Conservation (phyloP, 2,797 vertebrate genomes). For the Ceryle rudis region DNA sequence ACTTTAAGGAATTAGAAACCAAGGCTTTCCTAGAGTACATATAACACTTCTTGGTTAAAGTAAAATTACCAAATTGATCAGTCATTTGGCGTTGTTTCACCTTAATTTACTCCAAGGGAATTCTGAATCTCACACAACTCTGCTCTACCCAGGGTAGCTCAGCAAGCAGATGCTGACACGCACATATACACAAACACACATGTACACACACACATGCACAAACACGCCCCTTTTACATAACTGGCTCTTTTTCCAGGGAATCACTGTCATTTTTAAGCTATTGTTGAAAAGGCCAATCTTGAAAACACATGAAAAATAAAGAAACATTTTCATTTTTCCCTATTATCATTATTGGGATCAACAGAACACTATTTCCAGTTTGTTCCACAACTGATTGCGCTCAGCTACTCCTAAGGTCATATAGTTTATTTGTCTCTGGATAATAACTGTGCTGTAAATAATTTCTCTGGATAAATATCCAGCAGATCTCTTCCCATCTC, state of each 20-base stretch:
- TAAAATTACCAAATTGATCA: too few relatives aligned
- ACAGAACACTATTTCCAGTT: background rate
- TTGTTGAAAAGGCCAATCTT: background rate
- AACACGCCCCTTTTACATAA: background rate
- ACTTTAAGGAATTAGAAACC: too few relatives aligned
- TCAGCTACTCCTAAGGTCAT: background rate
- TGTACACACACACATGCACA: background rate
- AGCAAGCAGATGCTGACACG: too few relatives aligned
- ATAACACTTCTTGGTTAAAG: too few relatives aligned
- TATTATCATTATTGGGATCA: background rate
- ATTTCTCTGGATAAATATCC: background rate
- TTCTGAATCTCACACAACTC: too few relatives aligned
- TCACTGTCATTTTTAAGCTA: background rate
- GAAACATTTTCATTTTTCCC: background rate
- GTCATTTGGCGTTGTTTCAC: too few relatives aligned
- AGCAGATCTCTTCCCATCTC: background rate
- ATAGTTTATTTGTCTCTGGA: background rate
- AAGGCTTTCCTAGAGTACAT: too few relatives aligned
- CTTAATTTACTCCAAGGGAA: too few relatives aligned
- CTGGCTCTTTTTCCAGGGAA: background rate
- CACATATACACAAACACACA: background rate
- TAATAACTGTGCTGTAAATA: background rate
- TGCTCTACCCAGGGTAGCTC: too few relatives aligned
- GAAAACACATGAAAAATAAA: background rate
- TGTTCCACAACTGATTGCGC: background rate